Conservation (phyloP, 2,797 vertebrate species). For the Parauchenoglanis punctatus region DNA sequence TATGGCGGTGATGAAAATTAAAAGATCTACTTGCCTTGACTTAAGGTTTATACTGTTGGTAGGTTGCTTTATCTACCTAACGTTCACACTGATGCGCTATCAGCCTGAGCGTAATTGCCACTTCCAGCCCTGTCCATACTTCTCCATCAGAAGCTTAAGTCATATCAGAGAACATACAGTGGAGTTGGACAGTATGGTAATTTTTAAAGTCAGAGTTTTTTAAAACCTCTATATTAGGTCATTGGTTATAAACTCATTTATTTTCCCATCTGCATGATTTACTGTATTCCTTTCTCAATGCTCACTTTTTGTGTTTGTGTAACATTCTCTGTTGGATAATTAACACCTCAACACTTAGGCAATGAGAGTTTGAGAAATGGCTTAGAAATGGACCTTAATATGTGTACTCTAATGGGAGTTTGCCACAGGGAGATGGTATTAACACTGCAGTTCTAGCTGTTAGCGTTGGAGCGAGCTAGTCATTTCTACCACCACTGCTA, state of each 20-base stretch:
- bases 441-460: constrained; percentile 18
- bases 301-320: neutral
- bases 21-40: neutral
- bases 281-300: neutral
- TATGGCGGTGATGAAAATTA: neutral
- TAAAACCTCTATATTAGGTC: neutral
- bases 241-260: neutral
- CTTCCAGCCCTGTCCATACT: neutral
- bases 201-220: neutral
- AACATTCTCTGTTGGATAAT: constrained; percentile 1
- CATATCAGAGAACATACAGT: neutral
- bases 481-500: constrained; percentile 22
- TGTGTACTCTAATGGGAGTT: constrained; percentile 27
- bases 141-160: neutral
- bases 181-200: neutral
- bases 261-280: neutral
- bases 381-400: constrained; percentile 45
- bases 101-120: neutral
- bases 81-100: neutral
- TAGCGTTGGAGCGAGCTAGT: neutral
- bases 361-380: constrained; percentile 27
- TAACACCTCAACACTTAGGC: neutral
- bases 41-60: neutral
- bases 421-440: constrained; percentile 7
- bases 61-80: neutral